Conservation (phyloP, 2,888 invertebrate species). For the Cryptocheilus praepositus region DNA sequence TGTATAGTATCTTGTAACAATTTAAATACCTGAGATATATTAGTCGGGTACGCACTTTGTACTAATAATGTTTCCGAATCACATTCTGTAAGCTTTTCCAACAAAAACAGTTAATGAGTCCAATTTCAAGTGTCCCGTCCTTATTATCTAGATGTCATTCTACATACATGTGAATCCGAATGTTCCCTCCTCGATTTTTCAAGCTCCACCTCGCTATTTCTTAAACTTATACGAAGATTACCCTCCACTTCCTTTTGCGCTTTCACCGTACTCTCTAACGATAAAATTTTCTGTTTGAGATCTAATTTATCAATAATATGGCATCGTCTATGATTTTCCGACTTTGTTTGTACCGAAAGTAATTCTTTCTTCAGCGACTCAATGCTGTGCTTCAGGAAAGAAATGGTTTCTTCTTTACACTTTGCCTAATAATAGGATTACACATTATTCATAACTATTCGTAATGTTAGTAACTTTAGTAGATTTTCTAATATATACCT, state of each 20-base stretch:
- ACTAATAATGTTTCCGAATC: conserved; percentile 32
- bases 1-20: neutral
- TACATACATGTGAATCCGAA: conserved; percentile 24
- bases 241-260: conserved; percentile 52
- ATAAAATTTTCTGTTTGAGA: conserved; percentile 55
- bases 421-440: conserved; percentile 45
- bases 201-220: conserved; percentile 54
- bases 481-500: conserved; percentile 42
- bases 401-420: conserved; percentile 59
- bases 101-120: conserved; percentile 11
- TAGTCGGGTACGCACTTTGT: too few species aligned
- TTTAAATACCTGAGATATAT: neutral
- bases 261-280: conserved; percentile 60
- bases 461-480: neutral
- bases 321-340: conserved; percentile 51
- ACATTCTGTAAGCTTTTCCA: conserved; percentile 34
- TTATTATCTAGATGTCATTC: conserved; percentile 8
- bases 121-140: conserved; percentile 2
- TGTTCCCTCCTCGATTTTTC: conserved; percentile 53
- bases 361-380: conserved; percentile 59
- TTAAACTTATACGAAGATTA: conserved; percentile 49
- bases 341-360: conserved; percentile 39
- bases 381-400: conserved; percentile 53
- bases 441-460: neutral
- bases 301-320: conserved; percentile 53